Base-by-base conservation (phyloP, 2,888 invertebrate genomes). In the Lasioglossum calceatum region DNA sequence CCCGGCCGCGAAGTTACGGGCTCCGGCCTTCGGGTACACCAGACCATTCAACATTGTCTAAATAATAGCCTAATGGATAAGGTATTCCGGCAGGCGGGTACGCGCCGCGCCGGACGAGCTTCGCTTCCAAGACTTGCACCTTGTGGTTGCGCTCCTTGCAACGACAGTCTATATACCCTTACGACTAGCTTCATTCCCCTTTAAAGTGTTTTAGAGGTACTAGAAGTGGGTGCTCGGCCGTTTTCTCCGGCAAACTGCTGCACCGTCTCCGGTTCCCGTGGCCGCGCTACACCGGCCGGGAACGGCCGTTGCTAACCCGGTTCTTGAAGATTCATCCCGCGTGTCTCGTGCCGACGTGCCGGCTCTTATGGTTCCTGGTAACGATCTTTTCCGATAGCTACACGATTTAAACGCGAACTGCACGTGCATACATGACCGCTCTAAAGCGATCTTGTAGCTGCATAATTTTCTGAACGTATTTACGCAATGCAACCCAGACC, bases 351-450 rank as follows among this genome's bases (percentile, higher is more conserved):
- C 87, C 79, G 80, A 82, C 84, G 80, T 86, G 75, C 83, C 88
- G 80, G 81, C 89, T 89, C 88, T 91, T 91, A 84, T 86, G 88
- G 88, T 87, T 90, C 85, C 85, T 81, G 89, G 87, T 92, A 92
- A 92, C 91, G 90, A 93, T 89, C 90, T 91, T 90, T 93, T 90
- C 90, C 90, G 89, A 93, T 92, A 90, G 87, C 73, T 89, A 90
- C 90, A 91, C 91, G 89, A 92, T 92, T 93, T 92, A 92, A 93
- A 92, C 82, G 78, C 67, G 73, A 82, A 81, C 87, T 81, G 85
- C 87, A 83, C 85, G 81, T 85, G 82, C 85, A 88, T 82, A 89
- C 86, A 84, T 85, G 82, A 81, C 86, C 76, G 82, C 72, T 44
- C 77, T 27, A 27, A 85, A 64, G 80, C 85, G 82, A 72, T 70